These are phyloP conservation scores for Calosoma granatense DNA, from an alignment of 1,140 invertebrate species.

Conservation along the genomic window DNA sequence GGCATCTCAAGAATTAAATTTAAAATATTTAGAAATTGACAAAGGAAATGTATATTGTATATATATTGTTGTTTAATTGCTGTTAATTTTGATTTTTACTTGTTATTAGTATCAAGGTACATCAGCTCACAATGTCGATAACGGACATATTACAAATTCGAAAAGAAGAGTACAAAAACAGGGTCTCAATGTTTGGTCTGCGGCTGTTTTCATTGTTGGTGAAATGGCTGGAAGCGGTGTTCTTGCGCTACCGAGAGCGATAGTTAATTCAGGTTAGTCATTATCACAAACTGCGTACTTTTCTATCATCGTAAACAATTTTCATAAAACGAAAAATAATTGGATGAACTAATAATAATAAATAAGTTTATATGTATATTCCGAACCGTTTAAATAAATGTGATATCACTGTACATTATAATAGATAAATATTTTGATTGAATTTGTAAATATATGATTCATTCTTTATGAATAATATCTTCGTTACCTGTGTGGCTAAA, in stretches of 20 bases:
- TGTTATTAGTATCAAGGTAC: not conserved
- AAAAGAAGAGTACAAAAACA: slow-evolving; percentile 16
- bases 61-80: not conserved
- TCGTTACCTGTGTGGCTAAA: too few relatives aligned
- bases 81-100: not conserved
- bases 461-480: too few relatives aligned
- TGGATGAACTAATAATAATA: too few relatives aligned
- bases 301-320: not conserved
- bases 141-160: slow-evolving; percentile 7
- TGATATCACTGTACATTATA: too few relatives aligned
- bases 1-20: too few relatives aligned
- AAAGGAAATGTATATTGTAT: not conserved
- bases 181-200: slow-evolving; percentile 39
- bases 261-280: slow-evolving; percentile 50
- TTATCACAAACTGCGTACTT: not conserved
- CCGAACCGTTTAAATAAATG: too few relatives aligned
- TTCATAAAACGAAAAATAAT: slow-evolving; percentile 8
- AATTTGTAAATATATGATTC: too few relatives aligned
- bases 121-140: not conserved
- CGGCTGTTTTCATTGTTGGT: slow-evolving; percentile 55
- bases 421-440: too few relatives aligned
- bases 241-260: slow-evolving; percentile 53
- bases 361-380: too few relatives aligned
- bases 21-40: too few relatives aligned
- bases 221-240: slow-evolving; percentile 69